These are phyloP conservation scores for Oreohelix idahoensis DNA, from an alignment of 1,140 invertebrate genomes.

Conservation along the genomic window DNA sequence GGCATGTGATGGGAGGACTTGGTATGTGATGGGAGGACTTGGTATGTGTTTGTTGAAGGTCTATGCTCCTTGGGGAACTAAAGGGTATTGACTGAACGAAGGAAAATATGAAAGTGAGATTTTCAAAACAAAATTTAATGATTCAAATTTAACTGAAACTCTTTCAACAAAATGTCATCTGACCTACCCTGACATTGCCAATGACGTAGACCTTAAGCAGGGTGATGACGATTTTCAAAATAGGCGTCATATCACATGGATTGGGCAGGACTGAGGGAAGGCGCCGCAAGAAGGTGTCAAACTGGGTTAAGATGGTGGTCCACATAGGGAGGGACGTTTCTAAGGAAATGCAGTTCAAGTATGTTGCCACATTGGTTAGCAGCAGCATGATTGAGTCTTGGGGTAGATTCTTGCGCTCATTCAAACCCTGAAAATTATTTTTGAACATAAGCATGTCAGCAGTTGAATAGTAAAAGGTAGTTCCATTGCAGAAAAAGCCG, in stretches of 20 bases:
- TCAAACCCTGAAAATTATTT: conserved; percentile 80
- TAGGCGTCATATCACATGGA: conserved; percentile 81
- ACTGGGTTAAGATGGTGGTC: conserved; percentile 84
- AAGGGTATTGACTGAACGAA: no score
- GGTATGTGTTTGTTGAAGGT: no score
- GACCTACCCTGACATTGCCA: conserved; percentile 82
- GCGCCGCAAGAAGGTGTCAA: conserved; percentile 88
- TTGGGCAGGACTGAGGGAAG: conserved; percentile 82
- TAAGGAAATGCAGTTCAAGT: conserved; percentile 91
- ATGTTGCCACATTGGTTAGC: conserved; percentile 90
- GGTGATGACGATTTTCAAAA: conserved; percentile 88
- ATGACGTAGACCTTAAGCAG: conserved; percentile 89
- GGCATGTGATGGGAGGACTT: no score
- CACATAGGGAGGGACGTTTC: conserved; percentile 85
- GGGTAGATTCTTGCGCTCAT: conserved; percentile 89
- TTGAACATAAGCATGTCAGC: no score
- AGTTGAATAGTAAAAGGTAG: no score
- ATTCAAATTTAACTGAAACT: no score
- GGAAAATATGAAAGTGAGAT: no score
- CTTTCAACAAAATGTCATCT: no score
- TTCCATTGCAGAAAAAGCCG: no score
- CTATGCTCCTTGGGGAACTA: no score
- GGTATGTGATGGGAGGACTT: no score
- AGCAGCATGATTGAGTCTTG: conserved; percentile 79
- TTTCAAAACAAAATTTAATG: no score